phyloP scores from a whole-genome alignment of 2,797 vertebrate species.

The Emydoidea blandingii region DNA sequence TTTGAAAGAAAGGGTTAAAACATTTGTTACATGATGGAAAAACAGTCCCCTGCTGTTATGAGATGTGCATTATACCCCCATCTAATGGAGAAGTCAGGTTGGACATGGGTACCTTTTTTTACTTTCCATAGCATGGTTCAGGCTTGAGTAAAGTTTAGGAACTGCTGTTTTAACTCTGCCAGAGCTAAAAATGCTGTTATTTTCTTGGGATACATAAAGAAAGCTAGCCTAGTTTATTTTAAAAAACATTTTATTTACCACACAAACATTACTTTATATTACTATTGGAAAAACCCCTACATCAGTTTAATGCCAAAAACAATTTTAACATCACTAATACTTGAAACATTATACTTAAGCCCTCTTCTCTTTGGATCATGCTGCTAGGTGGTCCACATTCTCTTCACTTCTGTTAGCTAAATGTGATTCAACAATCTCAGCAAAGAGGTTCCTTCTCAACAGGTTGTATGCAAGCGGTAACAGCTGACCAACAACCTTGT shows the following conservation, averaged over 20 bases:
- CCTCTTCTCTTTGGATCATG: slow-evolving; percentile 59
- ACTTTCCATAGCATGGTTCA: not conserved
- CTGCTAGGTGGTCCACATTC: slow-evolving; percentile 85
- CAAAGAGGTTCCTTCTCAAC: slow-evolving; percentile 91
- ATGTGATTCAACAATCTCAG: slow-evolving; percentile 91
- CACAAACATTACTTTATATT: not conserved
- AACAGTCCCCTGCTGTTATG: not conserved
- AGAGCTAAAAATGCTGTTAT: not conserved
- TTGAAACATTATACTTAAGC: not conserved
- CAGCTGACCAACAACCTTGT: slow-evolving; percentile 94
- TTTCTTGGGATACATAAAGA: not conserved
- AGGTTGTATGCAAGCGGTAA: slow-evolving; percentile 94
- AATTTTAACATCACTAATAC: not conserved
- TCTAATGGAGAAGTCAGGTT: not conserved
- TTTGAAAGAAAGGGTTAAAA: not conserved
- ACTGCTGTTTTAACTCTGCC: not conserved
- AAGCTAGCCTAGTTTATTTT: not conserved
- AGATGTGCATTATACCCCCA: not conserved
- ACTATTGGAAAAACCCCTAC: not conserved
- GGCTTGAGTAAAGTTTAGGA: not conserved
- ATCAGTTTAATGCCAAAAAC: fast-evolving
- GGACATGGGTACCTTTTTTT: not conserved
- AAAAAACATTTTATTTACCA: not conserved
- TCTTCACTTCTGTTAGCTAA: slow-evolving; percentile 86
- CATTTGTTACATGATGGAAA: too few relatives aligned